Base-by-base conservation (phyloP, 2,113 vertebrate species). In the Marcusenius ussheri region DNA sequence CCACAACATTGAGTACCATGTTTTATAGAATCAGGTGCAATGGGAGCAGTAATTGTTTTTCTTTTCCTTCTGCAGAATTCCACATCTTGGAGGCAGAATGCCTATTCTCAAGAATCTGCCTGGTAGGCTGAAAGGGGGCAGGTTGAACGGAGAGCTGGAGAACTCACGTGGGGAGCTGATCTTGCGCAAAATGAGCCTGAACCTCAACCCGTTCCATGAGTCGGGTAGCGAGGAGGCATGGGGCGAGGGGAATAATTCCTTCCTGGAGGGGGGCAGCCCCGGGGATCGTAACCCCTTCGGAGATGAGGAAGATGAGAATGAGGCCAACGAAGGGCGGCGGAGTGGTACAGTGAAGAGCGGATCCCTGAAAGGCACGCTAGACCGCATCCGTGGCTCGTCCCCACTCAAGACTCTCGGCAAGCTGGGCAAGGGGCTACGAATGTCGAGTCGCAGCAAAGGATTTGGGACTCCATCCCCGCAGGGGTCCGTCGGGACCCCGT, bases 341-440 rank as follows among this genome's bases (percentile, higher is more conserved):
- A 94, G 93, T 5, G 91, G 94, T 1, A 93, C 94, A 0, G 92
- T 77, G 27, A 95, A 94, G 66, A 89, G 91, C 19, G 92, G 93
- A 6, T 96, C 95, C 11, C 93, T 92, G 90, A 97, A 91, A 0
- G 96, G 97, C 88, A 97, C 95, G 3, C 94, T 98, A 92, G 97
- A 97, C 92, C 94, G 96, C 47, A 94, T 98, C 92, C 97, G 95
- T 51, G 96, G 97, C 10, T 93, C 97, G 86, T 95, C 97, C 0
- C 96, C 97, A 0, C 97, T 98, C 92, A 97, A 97, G 90, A 94
- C 91, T 17, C 93, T 97, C 42, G 96, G 96, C 11, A 97, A 96
- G 62, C 94, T 95, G 89, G 93, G 95, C 24, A 96, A 95, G 90
- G 85, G 91, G 8, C 92, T 96, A 87, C 93, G 96, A 11, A 17